Conservation (phyloP, 2,888 invertebrate species). For the Atethmia centrago region DNA sequence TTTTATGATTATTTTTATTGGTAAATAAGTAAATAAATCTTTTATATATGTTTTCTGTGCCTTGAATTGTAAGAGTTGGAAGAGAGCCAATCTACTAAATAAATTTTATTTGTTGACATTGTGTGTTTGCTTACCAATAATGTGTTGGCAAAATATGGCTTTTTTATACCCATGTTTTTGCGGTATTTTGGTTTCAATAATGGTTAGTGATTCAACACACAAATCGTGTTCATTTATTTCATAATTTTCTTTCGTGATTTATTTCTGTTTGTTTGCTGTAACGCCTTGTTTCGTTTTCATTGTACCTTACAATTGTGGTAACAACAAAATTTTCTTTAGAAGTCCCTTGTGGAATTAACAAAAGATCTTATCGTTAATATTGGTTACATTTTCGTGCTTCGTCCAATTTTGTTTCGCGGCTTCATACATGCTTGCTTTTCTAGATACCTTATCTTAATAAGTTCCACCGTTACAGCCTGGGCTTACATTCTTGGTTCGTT, state of each 20-base stretch:
- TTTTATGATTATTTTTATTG: slow-evolving; percentile 57
- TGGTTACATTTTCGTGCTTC: slow-evolving; percentile 17
- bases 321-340: slow-evolving; percentile 10
- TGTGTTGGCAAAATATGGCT: slow-evolving; percentile 33
- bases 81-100: slow-evolving; percentile 55
- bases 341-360: slow-evolving; percentile 23
- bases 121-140: slow-evolving; percentile 53
- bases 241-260: slow-evolving; percentile 17
- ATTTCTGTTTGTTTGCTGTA: background rate
- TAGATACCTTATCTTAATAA: background rate
- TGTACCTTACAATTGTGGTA: slow-evolving; percentile 12
- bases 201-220: slow-evolving; percentile 2
- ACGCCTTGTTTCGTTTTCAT: background rate
- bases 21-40: slow-evolving; percentile 63
- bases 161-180: slow-evolving; percentile 34
- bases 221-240: slow-evolving; percentile 2
- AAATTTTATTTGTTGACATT: slow-evolving; percentile 58
- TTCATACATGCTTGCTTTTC: slow-evolving; percentile 6
- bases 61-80: slow-evolving; percentile 52
- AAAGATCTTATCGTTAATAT: slow-evolving; percentile 38
- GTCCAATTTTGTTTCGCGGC: slow-evolving; percentile 20
- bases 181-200: slow-evolving; percentile 22
- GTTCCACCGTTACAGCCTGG: background rate
- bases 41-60: slow-evolving; percentile 41
- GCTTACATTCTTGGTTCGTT: background rate